Base-by-base conservation (phyloP, 2,888 invertebrate genomes). In the Lasioglossum lativentre region DNA sequence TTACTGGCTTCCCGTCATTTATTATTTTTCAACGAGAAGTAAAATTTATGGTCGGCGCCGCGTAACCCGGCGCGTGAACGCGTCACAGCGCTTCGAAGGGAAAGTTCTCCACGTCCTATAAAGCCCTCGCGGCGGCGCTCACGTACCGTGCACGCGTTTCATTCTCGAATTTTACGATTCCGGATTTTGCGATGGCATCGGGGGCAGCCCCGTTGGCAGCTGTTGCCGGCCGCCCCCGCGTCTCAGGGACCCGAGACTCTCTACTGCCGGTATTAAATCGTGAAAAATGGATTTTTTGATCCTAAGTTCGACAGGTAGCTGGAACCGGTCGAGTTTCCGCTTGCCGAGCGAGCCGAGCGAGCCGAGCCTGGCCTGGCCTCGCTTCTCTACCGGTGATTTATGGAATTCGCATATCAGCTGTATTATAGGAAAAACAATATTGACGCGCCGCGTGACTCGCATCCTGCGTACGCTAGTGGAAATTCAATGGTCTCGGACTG, bases 271-370 rank as follows among this genome's bases (percentile, higher is more conserved):
- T 80, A 87, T 87, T 87, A 86, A 87, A 86, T 86, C 86, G 77
- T 83, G 86, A 87, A 83, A 86, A 86, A 87, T 86, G 86, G 83
- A 82, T 78, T 74, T 38, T 80, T 79, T 70, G 72, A 85, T 82
- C 71, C 71, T 27, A 30, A 70, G 71, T 52, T 79, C 77, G 86
- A 78, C 86, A 70, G 82, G 16, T 66, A 71, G 68, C 52, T 40
- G 52, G 19, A 47, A 59, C 59, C 59, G 52, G 34, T 75, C 52
- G 27, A 6, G 42, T n/a, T 47, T 34, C 72, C 75, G 38, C 34
- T 66, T 12, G 56, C 56, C 56, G 56, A 56, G 4, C 56, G 4
- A 56, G 56, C 56, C 56, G 56, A 23, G 47, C 47, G 19, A 52
- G n/a, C n/a, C n/a, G n/a, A n/a, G n/a, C 34, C 34, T 1, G 3